Conservation (phyloP, 2,797 vertebrate species). For the Danio tinwini region DNA sequence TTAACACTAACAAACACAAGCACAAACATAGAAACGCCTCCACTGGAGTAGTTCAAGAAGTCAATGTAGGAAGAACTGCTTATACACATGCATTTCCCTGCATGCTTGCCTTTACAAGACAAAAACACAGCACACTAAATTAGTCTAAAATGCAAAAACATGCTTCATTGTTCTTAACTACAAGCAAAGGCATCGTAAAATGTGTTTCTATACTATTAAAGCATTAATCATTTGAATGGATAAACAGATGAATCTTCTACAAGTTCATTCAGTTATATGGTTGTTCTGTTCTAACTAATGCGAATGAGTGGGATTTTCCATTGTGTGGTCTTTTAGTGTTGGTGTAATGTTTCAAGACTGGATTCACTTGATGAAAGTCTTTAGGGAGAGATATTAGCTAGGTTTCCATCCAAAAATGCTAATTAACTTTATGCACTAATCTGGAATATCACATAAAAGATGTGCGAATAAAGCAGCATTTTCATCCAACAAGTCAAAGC, state of each 20-base stretch:
- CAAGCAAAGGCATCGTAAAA: neutral
- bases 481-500: no score
- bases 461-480: no score
- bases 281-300: neutral
- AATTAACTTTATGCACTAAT: no score
- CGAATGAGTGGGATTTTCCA: conserved; percentile 32
- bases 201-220: no score
- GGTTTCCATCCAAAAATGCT: no score
- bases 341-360: conserved; percentile 1
- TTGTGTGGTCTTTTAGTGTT: neutral
- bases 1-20: conserved; percentile 12
- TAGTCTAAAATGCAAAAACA: neutral
- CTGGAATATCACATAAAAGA: no score
- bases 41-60: neutral
- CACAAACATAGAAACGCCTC: neutral
- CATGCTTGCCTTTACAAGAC: neutral
- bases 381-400: no score
- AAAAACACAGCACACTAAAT: neutral
- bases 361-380: neutral
- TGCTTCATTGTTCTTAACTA: neutral
- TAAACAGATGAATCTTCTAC: neutral
- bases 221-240: neutral
- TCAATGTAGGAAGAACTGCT: neutral
- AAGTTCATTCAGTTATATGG: neutral
- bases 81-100: neutral